Evolutionary conservation across 2,888 invertebrate genomes (phyloP), one percentile per base, ranked within the genome.

Genomic region (Orgyia antiqua): DNA sequence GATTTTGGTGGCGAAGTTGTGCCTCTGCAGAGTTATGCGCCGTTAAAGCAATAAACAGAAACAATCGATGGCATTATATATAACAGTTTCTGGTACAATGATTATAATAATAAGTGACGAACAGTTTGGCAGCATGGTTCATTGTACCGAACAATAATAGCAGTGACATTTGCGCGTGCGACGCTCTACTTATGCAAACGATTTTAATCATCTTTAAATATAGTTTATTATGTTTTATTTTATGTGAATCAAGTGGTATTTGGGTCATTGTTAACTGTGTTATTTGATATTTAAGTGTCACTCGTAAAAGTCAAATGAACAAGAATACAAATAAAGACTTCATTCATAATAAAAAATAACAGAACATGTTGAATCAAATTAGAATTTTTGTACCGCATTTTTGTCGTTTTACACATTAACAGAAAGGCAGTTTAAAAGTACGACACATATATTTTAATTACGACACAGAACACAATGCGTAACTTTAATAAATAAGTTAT

Each of bases 101-200:
- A n/a, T n/a, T 27, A 36, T 27, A 23, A 33, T 15, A 3, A 34
- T 29, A 36, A 35, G 29, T 31, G 43, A 33, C 37, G 32, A 33
- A 36, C 38, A 24, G 13, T 36, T 35, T 36, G 31, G 31, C 31
- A n/a, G 27, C 24, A 6, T 11, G 23, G 28, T 32, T 31, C 48
- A 48, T 45, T 48, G 47, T 43, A 29, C 40, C 20, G 31, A n/a
- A 44, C 47, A 24, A 47, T 51, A 51, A 51, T 54, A 54, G 51
- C 39, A 39, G 19, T 54, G 54, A 54, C 54, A 54, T 54, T 54
- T 54, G 38, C 28, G 36, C 42, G 13, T 15, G 39, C 39, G 36
- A 27, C 40, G 53, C 24, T 50, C 54, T 42, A 51, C 45, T 41
- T 54, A 24, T 27, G 36, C 47, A 27, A 31, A 30, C 41, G 32